Conservation (phyloP, 2,888 invertebrate species). For the Rotaria socialis region DNA sequence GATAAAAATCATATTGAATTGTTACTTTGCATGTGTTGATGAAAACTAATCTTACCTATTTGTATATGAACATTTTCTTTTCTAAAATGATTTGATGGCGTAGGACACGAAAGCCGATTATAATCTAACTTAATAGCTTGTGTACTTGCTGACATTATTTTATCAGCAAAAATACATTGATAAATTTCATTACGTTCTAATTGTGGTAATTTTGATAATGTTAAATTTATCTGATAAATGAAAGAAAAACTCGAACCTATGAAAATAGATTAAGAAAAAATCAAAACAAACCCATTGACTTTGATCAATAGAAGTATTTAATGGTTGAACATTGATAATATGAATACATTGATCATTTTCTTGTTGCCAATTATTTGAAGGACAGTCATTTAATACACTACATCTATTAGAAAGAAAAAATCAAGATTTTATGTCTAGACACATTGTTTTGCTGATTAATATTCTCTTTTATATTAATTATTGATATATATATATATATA, state of each 20-base stretch:
- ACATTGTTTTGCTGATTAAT: neutral
- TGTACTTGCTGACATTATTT: neutral
- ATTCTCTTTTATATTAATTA: neutral
- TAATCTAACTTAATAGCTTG: conserved; percentile 27
- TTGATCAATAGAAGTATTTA: neutral
- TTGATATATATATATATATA: neutral
- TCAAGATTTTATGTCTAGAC: neutral
- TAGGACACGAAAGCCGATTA: conserved; percentile 17
- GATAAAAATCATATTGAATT: neutral
- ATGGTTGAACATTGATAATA: conserved; percentile 8
- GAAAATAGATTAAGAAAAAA: neutral
- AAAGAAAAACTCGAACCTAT: neutral
- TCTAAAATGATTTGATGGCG: neutral
- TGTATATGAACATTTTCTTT: neutral
- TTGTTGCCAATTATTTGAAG: neutral
- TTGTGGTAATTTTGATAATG: conserved; percentile 23
- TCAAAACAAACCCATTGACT: conserved; percentile 8
- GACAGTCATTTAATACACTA: neutral
- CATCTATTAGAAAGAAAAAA: neutral
- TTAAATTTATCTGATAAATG: neutral
- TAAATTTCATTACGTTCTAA: conserved; percentile 25
- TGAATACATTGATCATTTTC: conserved; percentile 13
- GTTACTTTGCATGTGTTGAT: neutral
- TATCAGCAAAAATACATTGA: neutral
- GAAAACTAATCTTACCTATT: neutral